Evolutionary conservation across 2,113 vertebrate species (phyloP), one percentile per base, ranked within the genome.

Genomic region (Terrapene triunguis): DNA sequence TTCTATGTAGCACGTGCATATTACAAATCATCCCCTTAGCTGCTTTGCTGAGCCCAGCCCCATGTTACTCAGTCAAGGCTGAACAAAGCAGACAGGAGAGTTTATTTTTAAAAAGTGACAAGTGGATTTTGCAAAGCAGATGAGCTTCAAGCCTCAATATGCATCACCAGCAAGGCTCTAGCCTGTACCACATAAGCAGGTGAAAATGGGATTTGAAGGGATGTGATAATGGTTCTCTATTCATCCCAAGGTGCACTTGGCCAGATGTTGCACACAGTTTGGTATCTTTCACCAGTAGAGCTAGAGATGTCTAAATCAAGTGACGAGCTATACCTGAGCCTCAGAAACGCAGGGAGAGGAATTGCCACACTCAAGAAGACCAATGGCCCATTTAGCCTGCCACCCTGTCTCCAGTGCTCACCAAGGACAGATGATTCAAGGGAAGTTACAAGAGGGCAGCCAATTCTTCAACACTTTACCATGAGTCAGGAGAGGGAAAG

Each of bases 51-150:
- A 97, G 96, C 91, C 82, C 92, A 27, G 54, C 76, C 89, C 55
- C 57, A 80, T 72, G 86, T 92, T 95, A 92, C 59, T 83, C 48
- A 94, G 92, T 85, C 89, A 84, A 22, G 88, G 54, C 19, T 91
- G 85, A 96, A 89, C 51, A 62, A 91, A 87, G 32, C n/a, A 88
- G 87, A 47, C 10, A 80, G 29, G 85, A 79, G 50, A 83, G 25
- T 55, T n/a, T 55, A 93, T 96, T 96, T 92, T 95, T 92, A 89
- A 92, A 88, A 88, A 24, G 38, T 72, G 50, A 27, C 96, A 96
- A 94, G 89, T 44, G 93, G 51, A 50, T 91, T 92, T 84, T 84
- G 80, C 55, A 87, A 94, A 95, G 87, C 25, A 92, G 81, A 89
- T 27, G 25, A 85, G 51, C 54, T 90, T 92, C 87, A 44, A 85